These are phyloP conservation scores for Epinotia bilunana DNA, from an alignment of 2,888 invertebrate genomes.

Conservation along the genomic window DNA sequence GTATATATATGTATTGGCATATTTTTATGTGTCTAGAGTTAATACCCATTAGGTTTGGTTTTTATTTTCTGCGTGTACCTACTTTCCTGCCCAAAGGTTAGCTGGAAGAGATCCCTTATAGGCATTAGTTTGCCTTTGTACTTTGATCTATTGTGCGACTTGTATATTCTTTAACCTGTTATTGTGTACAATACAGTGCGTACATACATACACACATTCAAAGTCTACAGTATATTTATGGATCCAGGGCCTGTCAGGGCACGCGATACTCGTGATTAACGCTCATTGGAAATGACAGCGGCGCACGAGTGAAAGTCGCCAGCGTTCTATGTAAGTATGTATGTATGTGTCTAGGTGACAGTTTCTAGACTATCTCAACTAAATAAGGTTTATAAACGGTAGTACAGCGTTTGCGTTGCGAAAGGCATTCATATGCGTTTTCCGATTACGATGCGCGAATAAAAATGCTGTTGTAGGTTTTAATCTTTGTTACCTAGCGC, in stretches of 20 bases:
- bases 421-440: neutral
- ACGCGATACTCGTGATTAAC: neutral
- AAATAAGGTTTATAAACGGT: neutral
- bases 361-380: neutral
- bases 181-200: too few species aligned
- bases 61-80: too few species aligned
- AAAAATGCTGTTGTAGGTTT: neutral
- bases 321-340: neutral
- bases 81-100: too few species aligned
- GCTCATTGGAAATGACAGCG: slow-evolving; percentile 19
- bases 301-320: slow-evolving; percentile 24
- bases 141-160: too few species aligned
- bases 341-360: neutral
- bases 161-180: too few species aligned
- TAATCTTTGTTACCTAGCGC: too few species aligned
- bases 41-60: too few species aligned
- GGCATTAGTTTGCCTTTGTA: too few species aligned
- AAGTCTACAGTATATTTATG: neutral
- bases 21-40: too few species aligned
- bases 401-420: slow-evolving; percentile 4
- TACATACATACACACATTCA: too few species aligned
- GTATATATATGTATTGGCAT: too few species aligned
- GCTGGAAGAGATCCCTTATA: too few species aligned
- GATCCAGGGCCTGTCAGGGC: slow-evolving; percentile 2
- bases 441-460: neutral